Evolutionary conservation across 2,888 invertebrate genomes (phyloP).

Genomic region (Limnephilus rhombicus): DNA sequence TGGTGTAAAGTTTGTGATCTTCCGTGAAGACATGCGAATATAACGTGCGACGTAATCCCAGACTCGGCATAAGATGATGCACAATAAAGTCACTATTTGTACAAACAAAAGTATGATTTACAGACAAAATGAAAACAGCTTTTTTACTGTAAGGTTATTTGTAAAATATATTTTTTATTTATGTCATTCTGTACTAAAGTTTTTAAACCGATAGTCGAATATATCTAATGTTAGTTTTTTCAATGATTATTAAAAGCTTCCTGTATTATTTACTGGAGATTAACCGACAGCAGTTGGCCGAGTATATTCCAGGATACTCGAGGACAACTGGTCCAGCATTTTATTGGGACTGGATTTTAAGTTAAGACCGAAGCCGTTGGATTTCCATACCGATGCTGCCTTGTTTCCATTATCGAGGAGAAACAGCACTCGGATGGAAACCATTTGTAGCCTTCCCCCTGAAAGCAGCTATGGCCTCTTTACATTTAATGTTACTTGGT

Average conservation of each 20-base stretch:
- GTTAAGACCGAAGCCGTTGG: background rate
- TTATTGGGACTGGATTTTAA: background rate
- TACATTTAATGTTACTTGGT: background rate
- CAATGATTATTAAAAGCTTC: slow-evolving; percentile 33
- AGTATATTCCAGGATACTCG: slow-evolving; percentile 27
- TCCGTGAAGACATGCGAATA: slow-evolving; percentile 64
- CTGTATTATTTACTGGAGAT: slow-evolving; percentile 43
- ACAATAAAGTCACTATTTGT: slow-evolving; percentile 78
- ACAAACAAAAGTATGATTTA: slow-evolving; percentile 70
- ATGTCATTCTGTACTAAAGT: slow-evolving; percentile 47
- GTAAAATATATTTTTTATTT: slow-evolving; percentile 53
- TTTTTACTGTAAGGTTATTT: slow-evolving; percentile 55
- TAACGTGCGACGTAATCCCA: slow-evolving; percentile 57
- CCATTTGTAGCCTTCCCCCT: background rate
- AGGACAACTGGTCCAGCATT: background rate
- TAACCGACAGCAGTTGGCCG: slow-evolving; percentile 2
- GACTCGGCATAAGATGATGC: slow-evolving; percentile 67
- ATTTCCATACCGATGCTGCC: background rate
- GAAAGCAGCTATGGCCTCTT: slow-evolving; percentile 50
- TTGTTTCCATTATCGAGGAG: background rate
- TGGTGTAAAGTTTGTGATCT: slow-evolving; percentile 63
- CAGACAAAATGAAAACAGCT: slow-evolving; percentile 53
- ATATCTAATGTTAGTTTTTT: slow-evolving; percentile 45
- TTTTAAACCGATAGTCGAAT: slow-evolving; percentile 38
- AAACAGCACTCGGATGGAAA: background rate